phyloP scores from a whole-genome alignment of 2,888 invertebrate genomes.

The Eupithecia subumbrata region DNA sequence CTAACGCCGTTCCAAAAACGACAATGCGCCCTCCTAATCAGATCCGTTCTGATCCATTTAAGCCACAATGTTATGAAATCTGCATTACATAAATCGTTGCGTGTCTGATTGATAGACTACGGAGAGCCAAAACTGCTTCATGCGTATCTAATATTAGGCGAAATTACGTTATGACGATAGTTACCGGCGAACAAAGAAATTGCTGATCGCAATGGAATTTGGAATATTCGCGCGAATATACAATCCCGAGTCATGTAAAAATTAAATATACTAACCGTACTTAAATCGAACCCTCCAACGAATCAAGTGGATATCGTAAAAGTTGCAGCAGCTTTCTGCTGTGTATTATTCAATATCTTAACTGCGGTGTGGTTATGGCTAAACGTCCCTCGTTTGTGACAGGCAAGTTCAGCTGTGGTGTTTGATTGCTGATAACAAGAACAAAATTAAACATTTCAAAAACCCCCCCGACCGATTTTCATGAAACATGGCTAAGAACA shows the following conservation, averaged over 20 bases:
- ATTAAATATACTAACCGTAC: background rate
- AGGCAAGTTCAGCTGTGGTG: no score
- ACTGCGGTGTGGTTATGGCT: no score
- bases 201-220: background rate
- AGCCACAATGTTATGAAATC: constrained; percentile 2
- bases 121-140: constrained; percentile 3
- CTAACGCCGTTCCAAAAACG: no score
- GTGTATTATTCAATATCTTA: no score
- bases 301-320: no score
- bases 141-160: constrained; percentile 2
- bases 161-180: background rate
- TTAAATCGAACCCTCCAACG: no score
- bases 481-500: no score
- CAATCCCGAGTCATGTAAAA: background rate
- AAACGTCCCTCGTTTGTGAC: no score
- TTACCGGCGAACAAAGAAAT: background rate
- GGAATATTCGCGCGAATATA: background rate
- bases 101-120: constrained; percentile 6
- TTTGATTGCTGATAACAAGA: no score
- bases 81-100: constrained; percentile 1
- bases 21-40: background rate
- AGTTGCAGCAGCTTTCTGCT: no score
- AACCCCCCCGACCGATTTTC: no score
- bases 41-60: background rate
- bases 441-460: no score